Evolutionary conservation across 2,797 vertebrate genomes (phyloP).

Genomic region (Sebastes alutus): DNA sequence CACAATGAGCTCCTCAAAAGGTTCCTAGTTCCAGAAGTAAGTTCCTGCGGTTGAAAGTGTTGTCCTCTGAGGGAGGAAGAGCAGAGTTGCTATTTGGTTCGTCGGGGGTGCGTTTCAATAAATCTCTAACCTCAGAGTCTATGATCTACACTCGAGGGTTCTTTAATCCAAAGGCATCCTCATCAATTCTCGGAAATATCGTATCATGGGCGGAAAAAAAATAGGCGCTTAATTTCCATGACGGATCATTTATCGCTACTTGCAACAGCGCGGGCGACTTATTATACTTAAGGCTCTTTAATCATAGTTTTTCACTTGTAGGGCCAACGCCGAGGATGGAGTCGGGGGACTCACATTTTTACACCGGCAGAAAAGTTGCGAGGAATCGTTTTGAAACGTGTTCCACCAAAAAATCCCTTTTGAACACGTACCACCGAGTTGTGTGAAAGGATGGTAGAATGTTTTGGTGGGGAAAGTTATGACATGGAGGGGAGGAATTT

Average conservation of each 20-base stretch:
- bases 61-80: background rate
- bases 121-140: slow-evolving; percentile 6
- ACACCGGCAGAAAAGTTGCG: slow-evolving; percentile 4
- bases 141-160: slow-evolving; percentile 8
- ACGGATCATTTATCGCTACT: slow-evolving; percentile 46
- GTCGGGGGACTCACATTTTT: background rate
- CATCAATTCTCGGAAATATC: slow-evolving; percentile 34
- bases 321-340: background rate
- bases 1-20: too few relatives aligned
- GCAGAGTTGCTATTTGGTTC: background rate
- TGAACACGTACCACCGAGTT: slow-evolving; percentile 2
- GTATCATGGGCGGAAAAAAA: slow-evolving; percentile 19
- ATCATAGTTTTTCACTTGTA: slow-evolving; percentile 30
- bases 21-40: too few relatives aligned
- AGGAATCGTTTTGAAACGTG: slow-evolving; percentile 3
- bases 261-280: slow-evolving; percentile 24
- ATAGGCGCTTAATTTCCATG: slow-evolving; percentile 14
- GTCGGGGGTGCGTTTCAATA: background rate
- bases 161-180: slow-evolving; percentile 26
- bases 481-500: slow-evolving; percentile 49
- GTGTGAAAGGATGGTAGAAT: slow-evolving; percentile 7
- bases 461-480: slow-evolving; percentile 41
- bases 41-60: background rate
- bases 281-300: slow-evolving; percentile 43
- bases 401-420: background rate